Conservation (phyloP, 2,113 vertebrate species). For the Empidonax alnorum region DNA sequence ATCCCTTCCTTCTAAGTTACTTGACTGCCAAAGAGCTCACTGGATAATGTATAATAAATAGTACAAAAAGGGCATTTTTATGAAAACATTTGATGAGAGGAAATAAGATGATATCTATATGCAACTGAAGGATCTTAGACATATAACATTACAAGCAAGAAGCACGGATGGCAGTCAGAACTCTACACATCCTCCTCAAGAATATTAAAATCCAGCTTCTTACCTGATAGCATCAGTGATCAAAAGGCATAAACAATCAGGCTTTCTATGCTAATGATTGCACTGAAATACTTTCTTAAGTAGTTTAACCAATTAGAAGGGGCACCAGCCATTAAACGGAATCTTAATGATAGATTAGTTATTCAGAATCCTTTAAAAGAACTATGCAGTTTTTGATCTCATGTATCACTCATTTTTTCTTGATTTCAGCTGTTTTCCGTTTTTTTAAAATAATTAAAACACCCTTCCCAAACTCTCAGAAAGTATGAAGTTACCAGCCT, state of each 20-base stretch:
- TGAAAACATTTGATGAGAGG: slow-evolving; percentile 51
- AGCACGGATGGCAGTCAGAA: slow-evolving; percentile 18
- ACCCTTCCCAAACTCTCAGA: neutral
- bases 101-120: slow-evolving; percentile 61
- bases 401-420: neutral
- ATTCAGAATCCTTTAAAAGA: neutral
- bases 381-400: neutral
- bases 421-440: neutral
- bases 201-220: slow-evolving; percentile 53
- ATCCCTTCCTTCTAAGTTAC: neutral
- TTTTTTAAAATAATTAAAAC: neutral
- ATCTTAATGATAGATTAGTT: slow-evolving; percentile 30
- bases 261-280: slow-evolving; percentile 63
- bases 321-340: slow-evolving; percentile 22
- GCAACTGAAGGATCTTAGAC: slow-evolving; percentile 20
- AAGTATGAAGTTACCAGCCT: neutral
- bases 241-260: slow-evolving; percentile 67
- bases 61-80: slow-evolving; percentile 59
- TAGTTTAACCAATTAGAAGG: slow-evolving; percentile 54
- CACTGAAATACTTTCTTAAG: slow-evolving; percentile 43
- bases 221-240: slow-evolving; percentile 52
- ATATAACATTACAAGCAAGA: slow-evolving; percentile 45
- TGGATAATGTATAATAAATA: neutral
- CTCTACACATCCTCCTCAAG: slow-evolving; percentile 40
- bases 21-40: slow-evolving; percentile 14